These are phyloP conservation scores for Phalanger gymnotis DNA, from an alignment of 2,797 vertebrate species.

Conservation along the genomic window DNA sequence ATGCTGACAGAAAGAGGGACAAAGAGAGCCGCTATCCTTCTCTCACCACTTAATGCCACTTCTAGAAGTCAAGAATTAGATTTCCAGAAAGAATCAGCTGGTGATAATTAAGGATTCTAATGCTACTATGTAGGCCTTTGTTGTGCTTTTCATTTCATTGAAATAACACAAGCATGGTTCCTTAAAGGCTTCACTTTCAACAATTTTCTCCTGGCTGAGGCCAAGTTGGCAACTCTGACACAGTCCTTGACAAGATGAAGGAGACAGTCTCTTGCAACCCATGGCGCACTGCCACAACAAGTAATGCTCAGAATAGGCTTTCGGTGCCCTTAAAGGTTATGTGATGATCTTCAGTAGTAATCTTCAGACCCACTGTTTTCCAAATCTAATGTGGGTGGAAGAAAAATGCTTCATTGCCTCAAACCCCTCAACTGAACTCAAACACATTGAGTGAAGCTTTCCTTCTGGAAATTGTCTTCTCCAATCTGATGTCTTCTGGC, in stretches of 20 bases:
- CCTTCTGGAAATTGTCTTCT: not conserved
- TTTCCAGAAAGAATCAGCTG: constrained; percentile 74
- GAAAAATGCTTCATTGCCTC: not conserved
- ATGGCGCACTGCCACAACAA: not conserved
- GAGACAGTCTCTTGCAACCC: not conserved
- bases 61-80: constrained; percentile 48
- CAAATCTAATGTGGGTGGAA: not conserved
- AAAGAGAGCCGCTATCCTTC: not conserved
- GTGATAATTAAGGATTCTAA: constrained; percentile 69
- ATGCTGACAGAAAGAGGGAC: not conserved
- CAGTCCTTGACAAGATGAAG: not conserved
- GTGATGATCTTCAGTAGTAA: not conserved
- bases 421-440: constrained; percentile 26
- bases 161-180: constrained; percentile 78
- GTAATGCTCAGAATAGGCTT: not conserved
- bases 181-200: constrained; percentile 75
- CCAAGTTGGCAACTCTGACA: not conserved
- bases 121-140: constrained; percentile 75
- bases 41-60: constrained; percentile 50
- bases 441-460: constrained; percentile 1
- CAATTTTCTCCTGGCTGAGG: constrained; percentile 55
- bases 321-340: not conserved
- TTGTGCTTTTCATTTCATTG: constrained; percentile 78
- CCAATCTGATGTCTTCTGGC: constrained; percentile 40
- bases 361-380: not conserved